These are phyloP conservation scores for Trachelus tabidus DNA, from an alignment of 2,888 invertebrate genomes.

Conservation along the genomic window DNA sequence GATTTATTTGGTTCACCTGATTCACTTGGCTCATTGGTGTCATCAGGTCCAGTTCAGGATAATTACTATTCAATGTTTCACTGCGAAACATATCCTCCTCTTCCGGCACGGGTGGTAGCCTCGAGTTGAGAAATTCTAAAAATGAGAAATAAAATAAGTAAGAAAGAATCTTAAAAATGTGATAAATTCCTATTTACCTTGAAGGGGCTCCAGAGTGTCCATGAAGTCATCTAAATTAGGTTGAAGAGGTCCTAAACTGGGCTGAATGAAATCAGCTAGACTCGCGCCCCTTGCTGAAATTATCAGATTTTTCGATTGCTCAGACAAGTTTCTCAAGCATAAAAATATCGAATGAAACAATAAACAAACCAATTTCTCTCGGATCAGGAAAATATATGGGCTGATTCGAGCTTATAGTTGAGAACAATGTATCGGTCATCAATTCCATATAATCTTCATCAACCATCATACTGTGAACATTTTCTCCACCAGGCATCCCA, in stretches of 20 bases:
- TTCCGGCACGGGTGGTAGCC: slow-evolving; percentile 73
- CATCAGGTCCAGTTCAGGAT: slow-evolving; percentile 60
- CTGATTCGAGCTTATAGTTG: slow-evolving; percentile 84
- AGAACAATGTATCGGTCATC: slow-evolving; percentile 91
- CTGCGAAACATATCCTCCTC: slow-evolving; percentile 66
- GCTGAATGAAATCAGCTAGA: slow-evolving; percentile 97
- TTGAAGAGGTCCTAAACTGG: slow-evolving; percentile 95
- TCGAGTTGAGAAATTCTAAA: slow-evolving; percentile 70
- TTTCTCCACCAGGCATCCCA: slow-evolving; percentile 64
- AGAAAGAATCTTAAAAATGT: not conserved
- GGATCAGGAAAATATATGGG: slow-evolving; percentile 97
- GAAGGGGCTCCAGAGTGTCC: slow-evolving; percentile 88
- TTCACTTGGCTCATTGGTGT: slow-evolving; percentile 53
- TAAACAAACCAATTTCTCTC: slow-evolving; percentile 87
- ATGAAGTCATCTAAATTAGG: slow-evolving; percentile 96
- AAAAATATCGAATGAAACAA: slow-evolving; percentile 28
- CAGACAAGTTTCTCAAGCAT: slow-evolving; percentile 6
- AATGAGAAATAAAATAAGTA: slow-evolving; percentile 21
- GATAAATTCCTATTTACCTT: slow-evolving; percentile 69
- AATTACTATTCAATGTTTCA: slow-evolving; percentile 47
- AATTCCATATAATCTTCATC: slow-evolving; percentile 89
- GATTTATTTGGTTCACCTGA: slow-evolving; percentile 18
- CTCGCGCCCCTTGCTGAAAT: slow-evolving; percentile 83
- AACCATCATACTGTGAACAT: slow-evolving; percentile 78
- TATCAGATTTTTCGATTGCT: not conserved